A percentile compares a stretch with the other conserved stretches of the same genome.
Evolutionary conservation across 2,113 vertebrate species (phyloP).

Genomic region (Tupaia chinensis): DNA sequence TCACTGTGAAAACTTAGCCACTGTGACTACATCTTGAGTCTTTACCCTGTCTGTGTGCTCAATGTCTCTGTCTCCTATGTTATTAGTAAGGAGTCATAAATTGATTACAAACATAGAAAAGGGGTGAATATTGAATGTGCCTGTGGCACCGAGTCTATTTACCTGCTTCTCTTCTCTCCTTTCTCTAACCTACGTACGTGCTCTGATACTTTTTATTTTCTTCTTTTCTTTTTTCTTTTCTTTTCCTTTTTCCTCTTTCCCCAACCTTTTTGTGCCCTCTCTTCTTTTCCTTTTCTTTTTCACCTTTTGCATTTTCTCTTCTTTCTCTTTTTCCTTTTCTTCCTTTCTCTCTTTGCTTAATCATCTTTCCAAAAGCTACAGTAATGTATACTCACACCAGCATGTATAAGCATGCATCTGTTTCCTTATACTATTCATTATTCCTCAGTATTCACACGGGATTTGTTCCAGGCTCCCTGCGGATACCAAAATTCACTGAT

Average conservation of each 20-base stretch:
- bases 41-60: too few species aligned
- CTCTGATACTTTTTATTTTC: neutral
- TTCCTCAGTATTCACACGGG: too few species aligned
- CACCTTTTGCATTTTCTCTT: neutral
- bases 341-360: neutral
- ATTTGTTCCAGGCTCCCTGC: too few species aligned
- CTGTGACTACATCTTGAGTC: too few species aligned
- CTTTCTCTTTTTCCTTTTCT: neutral
- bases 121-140: too few species aligned
- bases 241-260: neutral
- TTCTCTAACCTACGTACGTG: neutral
- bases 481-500: too few species aligned
- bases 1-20: too few species aligned
- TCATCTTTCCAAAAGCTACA: neutral
- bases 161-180: neutral
- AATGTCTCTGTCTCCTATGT: too few species aligned
- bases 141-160: fast-evolving
- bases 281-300: neutral
- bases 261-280: neutral
- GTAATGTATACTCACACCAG: neutral
- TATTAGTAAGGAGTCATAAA: too few species aligned
- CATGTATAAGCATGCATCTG: neutral
- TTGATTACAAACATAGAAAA: too few species aligned
- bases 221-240: neutral
- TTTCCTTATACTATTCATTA: neutral